A percentile compares a stretch with the other conserved stretches of the same genome.
These are phyloP conservation scores for Stichodactyla mertensii DNA, from an alignment of 64 coral and sea anemone species.

Conservation along the genomic window DNA sequence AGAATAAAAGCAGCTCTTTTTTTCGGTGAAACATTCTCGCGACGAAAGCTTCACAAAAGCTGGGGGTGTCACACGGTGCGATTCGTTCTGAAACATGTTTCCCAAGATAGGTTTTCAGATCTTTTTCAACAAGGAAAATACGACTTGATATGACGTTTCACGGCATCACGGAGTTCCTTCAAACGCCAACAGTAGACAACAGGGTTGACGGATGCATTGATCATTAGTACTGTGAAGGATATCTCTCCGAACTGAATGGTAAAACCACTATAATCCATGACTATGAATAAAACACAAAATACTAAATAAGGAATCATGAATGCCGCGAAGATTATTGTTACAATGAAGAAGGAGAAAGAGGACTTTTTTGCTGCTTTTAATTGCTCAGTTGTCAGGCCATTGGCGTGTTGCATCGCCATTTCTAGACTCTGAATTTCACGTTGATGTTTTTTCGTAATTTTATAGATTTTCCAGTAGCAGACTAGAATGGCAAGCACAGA, in stretches of 20 bases:
- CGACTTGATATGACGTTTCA: neutral
- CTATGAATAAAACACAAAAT: neutral
- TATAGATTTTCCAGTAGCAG: constrained; percentile 17
- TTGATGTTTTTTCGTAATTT: neutral
- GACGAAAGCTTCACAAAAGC: no score
- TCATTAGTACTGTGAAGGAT: neutral
- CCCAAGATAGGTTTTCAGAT: neutral
- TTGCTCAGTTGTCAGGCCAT: neutral
- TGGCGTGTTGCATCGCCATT: neutral
- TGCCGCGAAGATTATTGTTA: neutral
- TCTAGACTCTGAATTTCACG: neutral
- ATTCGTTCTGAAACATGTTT: no score
- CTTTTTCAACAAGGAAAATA: neutral
- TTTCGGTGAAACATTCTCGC: no score
- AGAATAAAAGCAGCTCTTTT: no score
- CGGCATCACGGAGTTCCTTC: constrained; percentile 45
- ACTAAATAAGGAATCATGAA: neutral
- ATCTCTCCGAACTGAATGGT: neutral
- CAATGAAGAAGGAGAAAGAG: neutral
- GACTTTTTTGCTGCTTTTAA: constrained; percentile 6
- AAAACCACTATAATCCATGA: neutral
- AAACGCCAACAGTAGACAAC: constrained; percentile 58
- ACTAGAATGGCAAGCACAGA: neutral
- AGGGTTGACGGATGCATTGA: constrained; percentile 57
- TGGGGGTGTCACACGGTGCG: no score